A percentile compares a stretch with the other conserved stretches of the same genome.
phyloP scores from a whole-genome alignment of 1,140 invertebrate species.

The Aphelenchoides besseyi region DNA sequence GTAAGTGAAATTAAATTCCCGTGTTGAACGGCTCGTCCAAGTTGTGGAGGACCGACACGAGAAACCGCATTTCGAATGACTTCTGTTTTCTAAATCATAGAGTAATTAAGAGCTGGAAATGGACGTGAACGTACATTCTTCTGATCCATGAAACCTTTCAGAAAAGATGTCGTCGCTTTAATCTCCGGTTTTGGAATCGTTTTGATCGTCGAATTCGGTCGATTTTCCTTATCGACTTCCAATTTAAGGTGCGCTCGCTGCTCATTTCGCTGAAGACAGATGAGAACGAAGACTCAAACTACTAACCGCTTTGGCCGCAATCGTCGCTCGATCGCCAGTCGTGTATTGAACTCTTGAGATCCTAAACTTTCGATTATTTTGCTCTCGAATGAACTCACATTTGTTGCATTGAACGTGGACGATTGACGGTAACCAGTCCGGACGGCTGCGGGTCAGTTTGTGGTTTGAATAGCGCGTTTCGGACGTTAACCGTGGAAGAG shows the following conservation, averaged over 20 bases:
- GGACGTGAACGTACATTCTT: neutral
- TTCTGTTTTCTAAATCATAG: neutral
- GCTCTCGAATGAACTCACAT: no score
- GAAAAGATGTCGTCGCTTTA: neutral
- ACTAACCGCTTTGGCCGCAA: slow-evolving; percentile 15
- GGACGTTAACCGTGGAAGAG: slow-evolving; percentile 22
- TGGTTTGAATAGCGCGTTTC: slow-evolving; percentile 6
- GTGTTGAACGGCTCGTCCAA: neutral
- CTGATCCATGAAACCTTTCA: slow-evolving; percentile 1
- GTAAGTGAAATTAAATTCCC: neutral
- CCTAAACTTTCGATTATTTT: no score
- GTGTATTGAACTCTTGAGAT: neutral
- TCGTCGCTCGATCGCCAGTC: slow-evolving; percentile 9
- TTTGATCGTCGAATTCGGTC: neutral
- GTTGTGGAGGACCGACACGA: neutral
- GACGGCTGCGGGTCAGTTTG: neutral
- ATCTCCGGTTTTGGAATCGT: neutral
- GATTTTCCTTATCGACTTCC: neutral
- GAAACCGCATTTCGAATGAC: neutral
- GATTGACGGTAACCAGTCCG: slow-evolving; percentile 30
- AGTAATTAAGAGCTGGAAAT: neutral
- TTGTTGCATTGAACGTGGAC: no score
- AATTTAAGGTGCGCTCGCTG: neutral
- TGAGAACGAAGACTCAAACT: neutral
- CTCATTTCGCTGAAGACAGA: slow-evolving; percentile 7